Evolutionary conservation across 2,888 invertebrate genomes (phyloP), one percentile per base, ranked within the genome.

Genomic region (Caenorhabditis uteleia): DNA sequence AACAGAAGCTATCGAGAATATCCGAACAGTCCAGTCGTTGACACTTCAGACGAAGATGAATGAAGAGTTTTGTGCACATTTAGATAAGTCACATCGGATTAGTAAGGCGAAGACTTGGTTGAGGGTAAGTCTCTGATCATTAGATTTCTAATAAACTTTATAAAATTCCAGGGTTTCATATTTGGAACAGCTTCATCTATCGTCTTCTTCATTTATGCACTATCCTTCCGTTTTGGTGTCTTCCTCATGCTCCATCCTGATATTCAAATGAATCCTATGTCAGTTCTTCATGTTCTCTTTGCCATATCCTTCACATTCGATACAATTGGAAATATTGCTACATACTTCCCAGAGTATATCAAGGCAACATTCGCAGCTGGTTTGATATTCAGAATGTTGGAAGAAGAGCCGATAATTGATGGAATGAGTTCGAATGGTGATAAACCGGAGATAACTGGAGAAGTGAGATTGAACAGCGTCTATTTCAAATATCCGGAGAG

Each of bases 281-380:
- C 81, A 60, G 85, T 86, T 29, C 85, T 85, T 74, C 86, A 87
- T 54, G 87, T 87, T 2, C 86, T 88, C 74, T 87, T 87, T 70
- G 86, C 87, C 7, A 83, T 87, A 46, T 84, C 86, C 3, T 86
- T 87, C 74, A 85, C 86, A 40, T 86, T 86, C 4, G 83, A 86
- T 20, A 82, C 84, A 14, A 75, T 85, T 36, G 86, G 85, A 26
- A 84, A 84, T 65, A 82, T 83, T 4, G 78, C 82, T 2, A 82
- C 85, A 5, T 84, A 84, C 66, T 75, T 85, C 53, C 85, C 85
- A 0, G 86, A 86, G 60, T 85, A 85, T 70, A 77, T 83, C 20
- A 85, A 85, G 27, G 74, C 74, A 29, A 74, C 70, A 1, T 71
- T 74, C 42, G 74, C 75, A 78, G 84, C 84, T 8, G 85, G 83